phyloP scores from a whole-genome alignment of 2,888 invertebrate species.

The Synergus umbraculus region DNA sequence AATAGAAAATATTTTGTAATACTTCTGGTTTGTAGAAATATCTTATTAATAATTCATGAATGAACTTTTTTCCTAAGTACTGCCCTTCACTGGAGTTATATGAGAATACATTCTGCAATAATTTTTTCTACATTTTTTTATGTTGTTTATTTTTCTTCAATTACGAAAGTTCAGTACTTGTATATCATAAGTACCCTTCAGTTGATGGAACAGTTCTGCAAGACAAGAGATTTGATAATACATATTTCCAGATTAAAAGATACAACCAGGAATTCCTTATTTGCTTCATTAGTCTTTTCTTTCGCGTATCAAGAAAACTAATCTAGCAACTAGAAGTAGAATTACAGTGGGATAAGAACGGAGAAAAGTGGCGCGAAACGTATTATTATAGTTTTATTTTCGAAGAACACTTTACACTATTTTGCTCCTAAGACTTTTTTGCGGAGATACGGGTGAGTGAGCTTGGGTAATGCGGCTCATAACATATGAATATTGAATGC shows the following conservation, averaged over 20 bases:
- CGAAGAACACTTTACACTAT: constrained; percentile 20
- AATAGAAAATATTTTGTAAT: not conserved
- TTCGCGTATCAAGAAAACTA: constrained; percentile 25
- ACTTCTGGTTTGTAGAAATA: not conserved
- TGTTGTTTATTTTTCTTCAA: not conserved
- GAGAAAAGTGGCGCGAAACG: constrained; percentile 24
- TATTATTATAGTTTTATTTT: constrained; percentile 36
- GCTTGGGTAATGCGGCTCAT: constrained; percentile 26
- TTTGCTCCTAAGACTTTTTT: constrained; percentile 12
- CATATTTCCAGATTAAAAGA: not conserved
- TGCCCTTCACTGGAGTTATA: not conserved
- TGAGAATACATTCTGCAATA: not conserved
- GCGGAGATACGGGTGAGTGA: constrained; percentile 26
- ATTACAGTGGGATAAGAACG: constrained; percentile 26
- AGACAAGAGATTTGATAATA: not conserved
- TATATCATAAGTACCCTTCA: too few species aligned
- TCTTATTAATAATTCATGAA: constrained; percentile 1
- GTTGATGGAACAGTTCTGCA: not conserved
- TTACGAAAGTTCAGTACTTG: not conserved
- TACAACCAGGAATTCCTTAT: not conserved
- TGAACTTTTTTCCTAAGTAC: not conserved
- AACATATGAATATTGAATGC: constrained; percentile 8
- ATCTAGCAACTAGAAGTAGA: constrained; percentile 12
- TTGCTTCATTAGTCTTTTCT: constrained; percentile 31
- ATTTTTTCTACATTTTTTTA: not conserved